phyloP scores from a whole-genome alignment of 2,888 invertebrate species.

The Pandemis corylana region DNA sequence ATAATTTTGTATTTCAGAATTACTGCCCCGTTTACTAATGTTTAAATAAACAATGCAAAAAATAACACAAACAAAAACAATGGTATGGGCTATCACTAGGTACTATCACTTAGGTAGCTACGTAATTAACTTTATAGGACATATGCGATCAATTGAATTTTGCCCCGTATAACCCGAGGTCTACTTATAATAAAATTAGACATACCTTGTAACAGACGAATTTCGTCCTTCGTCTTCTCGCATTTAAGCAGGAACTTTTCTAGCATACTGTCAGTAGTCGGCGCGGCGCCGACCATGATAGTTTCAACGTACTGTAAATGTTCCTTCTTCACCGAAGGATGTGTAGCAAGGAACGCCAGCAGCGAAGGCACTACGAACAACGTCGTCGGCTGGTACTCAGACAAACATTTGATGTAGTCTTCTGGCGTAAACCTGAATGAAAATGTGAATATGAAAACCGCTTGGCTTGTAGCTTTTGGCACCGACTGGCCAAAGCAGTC shows the following conservation, averaged over 20 bases:
- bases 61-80: too few relatives aligned
- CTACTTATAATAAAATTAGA: too few relatives aligned
- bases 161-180: too few relatives aligned
- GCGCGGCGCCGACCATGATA: constrained; percentile 90
- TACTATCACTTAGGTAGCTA: too few relatives aligned
- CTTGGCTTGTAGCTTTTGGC: neutral
- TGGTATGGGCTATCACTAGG: too few relatives aligned
- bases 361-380: constrained; percentile 92
- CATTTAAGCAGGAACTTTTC: constrained; percentile 87
- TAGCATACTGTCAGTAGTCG: constrained; percentile 86
- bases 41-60: too few relatives aligned
- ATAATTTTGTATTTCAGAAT: too few relatives aligned
- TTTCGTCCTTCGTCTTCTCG: constrained; percentile 79
- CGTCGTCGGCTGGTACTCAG: constrained; percentile 85
- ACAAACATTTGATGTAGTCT: constrained; percentile 87
- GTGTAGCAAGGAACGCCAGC: constrained; percentile 89
- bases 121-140: too few relatives aligned
- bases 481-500: too few relatives aligned
- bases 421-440: constrained; percentile 87
- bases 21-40: too few relatives aligned
- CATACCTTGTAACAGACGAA: constrained; percentile 76
- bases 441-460: neutral
- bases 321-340: constrained; percentile 87
- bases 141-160: too few relatives aligned
- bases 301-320: constrained; percentile 87